phyloP scores from a whole-genome alignment of 2,888 invertebrate species.

The Torymus tubicola region DNA sequence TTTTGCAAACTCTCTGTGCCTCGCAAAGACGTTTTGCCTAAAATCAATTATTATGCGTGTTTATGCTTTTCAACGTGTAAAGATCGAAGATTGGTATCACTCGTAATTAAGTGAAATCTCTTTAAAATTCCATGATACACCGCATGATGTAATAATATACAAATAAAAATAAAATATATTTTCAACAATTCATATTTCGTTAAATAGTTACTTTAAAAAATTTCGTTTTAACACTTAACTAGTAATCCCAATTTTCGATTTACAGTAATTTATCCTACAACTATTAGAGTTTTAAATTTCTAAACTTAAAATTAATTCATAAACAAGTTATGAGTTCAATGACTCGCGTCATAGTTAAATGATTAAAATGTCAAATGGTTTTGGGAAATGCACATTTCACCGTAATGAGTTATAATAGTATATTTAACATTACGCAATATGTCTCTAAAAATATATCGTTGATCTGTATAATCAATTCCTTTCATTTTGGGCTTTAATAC shows the following conservation, averaged over 20 bases:
- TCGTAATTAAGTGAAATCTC: neutral
- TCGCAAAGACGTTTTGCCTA: conserved; percentile 51
- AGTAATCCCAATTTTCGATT: conserved; percentile 23
- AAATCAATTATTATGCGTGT: conserved; percentile 63
- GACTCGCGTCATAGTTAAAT: conserved; percentile 29
- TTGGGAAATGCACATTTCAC: conserved; percentile 47
- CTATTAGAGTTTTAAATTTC: conserved; percentile 11
- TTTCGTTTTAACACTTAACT: neutral
- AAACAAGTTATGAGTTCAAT: conserved; percentile 23
- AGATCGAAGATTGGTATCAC: conserved; percentile 21
- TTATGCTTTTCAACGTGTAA: conserved; percentile 55
- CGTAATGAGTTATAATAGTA: conserved; percentile 8
- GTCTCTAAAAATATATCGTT: conserved; percentile 50
- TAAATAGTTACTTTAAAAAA: conserved; percentile 10
- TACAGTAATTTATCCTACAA: conserved; percentile 20
- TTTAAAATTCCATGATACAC: neutral
- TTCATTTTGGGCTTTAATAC: neutral
- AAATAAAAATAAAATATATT: neutral
- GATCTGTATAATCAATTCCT: conserved; percentile 41
- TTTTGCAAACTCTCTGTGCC: conserved; percentile 41
- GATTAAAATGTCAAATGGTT: conserved; percentile 42
- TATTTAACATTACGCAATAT: conserved; percentile 27
- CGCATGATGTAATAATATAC: neutral
- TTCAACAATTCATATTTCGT: conserved; percentile 4
- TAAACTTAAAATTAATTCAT: conserved; percentile 27